A percentile compares a stretch with the other conserved stretches of the same genome.
Evolutionary conservation across 2,113 vertebrate genomes (phyloP).

Genomic region (Probosciger aterrimus): DNA sequence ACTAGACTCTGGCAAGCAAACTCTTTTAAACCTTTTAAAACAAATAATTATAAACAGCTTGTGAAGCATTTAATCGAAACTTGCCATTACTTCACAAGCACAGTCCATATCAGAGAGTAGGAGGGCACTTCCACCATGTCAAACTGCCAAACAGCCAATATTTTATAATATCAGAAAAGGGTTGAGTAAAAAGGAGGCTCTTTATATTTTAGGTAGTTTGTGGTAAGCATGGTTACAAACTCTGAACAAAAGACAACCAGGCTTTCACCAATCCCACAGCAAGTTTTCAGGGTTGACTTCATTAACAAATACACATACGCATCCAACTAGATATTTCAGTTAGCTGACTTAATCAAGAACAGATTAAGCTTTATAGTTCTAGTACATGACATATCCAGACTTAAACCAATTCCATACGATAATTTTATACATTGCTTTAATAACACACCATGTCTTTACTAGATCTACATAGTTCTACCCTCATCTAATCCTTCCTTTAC

Average conservation of each 20-base stretch:
- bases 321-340: slow-evolving; percentile 72
- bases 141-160: background rate
- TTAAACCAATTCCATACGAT: slow-evolving; percentile 1
- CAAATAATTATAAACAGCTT: slow-evolving; percentile 5
- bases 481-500: background rate
- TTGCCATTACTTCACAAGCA: background rate
- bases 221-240: slow-evolving; percentile 73
- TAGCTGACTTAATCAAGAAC: slow-evolving; percentile 58
- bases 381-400: slow-evolving; percentile 38
- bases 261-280: slow-evolving; percentile 75
- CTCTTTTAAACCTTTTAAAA: slow-evolving; percentile 13
- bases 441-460: background rate
- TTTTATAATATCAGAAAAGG: slow-evolving; percentile 40
- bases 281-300: slow-evolving; percentile 74
- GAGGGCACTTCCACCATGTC: background rate
- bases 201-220: slow-evolving; percentile 66
- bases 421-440: background rate
- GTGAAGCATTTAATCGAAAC: background rate
- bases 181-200: slow-evolving; percentile 7
- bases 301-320: slow-evolving; percentile 66
- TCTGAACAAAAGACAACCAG: slow-evolving; percentile 62
- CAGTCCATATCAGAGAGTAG: background rate
- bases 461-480: background rate
- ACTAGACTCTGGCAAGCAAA: background rate
- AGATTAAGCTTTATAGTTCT: slow-evolving; percentile 51